phyloP scores from a whole-genome alignment of 1,140 invertebrate species.

The Cotesia chilonis region DNA sequence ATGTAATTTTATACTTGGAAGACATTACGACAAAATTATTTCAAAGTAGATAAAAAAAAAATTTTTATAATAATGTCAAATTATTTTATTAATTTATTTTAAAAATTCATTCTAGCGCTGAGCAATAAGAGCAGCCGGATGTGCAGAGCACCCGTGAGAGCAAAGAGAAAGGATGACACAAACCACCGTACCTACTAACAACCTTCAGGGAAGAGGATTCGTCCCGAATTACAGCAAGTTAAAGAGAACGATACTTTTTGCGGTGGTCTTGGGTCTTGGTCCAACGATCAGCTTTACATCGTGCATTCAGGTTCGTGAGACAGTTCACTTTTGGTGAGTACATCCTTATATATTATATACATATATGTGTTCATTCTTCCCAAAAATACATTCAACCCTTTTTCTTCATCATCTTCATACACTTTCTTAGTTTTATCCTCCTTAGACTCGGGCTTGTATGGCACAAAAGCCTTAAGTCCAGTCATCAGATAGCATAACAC shows the following conservation, averaged over 20 bases:
- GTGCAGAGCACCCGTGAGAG: not conserved
- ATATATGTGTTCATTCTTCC: too few relatives aligned
- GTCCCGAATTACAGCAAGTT: slow-evolving; percentile 27
- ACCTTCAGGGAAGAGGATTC: slow-evolving; percentile 21
- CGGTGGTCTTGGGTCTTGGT: slow-evolving; percentile 38
- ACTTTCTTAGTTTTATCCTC: too few relatives aligned
- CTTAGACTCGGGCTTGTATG: too few relatives aligned
- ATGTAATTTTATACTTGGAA: not conserved
- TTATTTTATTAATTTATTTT: too few relatives aligned
- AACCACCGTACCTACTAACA: too few relatives aligned
- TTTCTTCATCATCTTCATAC: not conserved
- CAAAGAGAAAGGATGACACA: slow-evolving; percentile 19
- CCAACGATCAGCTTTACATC: slow-evolving; percentile 27
- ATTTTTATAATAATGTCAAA: too few relatives aligned
- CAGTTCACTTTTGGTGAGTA: slow-evolving; percentile 3
- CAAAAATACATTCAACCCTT: slow-evolving; percentile 5
- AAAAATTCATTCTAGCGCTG: too few relatives aligned
- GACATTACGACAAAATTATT: too few relatives aligned
- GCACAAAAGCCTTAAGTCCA: too few relatives aligned
- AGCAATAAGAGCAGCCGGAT: too few relatives aligned
- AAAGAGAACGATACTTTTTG: slow-evolving; percentile 29
- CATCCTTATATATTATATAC: not conserved
- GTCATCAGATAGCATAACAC: too few relatives aligned
- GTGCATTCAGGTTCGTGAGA: slow-evolving; percentile 19
- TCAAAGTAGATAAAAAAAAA: too few relatives aligned